Conservation (phyloP, 2,113 vertebrate genomes). For the Octodon degus region DNA sequence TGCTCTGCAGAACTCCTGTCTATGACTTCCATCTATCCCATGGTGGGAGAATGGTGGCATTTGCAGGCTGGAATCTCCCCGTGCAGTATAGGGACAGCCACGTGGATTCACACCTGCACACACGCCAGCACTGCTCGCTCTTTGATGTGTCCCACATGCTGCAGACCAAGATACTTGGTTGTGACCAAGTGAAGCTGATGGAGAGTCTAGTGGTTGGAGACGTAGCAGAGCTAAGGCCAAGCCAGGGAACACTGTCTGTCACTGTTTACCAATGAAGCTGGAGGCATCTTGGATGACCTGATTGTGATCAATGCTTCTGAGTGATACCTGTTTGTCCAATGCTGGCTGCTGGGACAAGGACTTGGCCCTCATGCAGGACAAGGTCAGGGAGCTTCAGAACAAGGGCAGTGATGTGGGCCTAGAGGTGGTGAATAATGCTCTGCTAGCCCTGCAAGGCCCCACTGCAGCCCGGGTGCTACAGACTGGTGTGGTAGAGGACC, state of each 20-base stretch:
- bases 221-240: conserved; percentile 93
- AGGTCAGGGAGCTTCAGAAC: conserved; percentile 89
- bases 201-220: conserved; percentile 96
- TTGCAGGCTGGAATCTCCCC: conserved; percentile 92
- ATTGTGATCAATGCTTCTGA: conserved; percentile 94
- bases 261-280: conserved; percentile 94
- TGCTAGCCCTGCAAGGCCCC: conserved; percentile 97
- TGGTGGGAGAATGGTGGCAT: conserved; percentile 92
- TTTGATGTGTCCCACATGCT: conserved; percentile 94
- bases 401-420: conserved; percentile 89
- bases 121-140: conserved; percentile 90
- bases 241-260: conserved; percentile 91
- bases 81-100: conserved; percentile 91
- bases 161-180: conserved; percentile 94
- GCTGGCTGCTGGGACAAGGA: conserved; percentile 96
- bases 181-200: conserved; percentile 93
- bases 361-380: conserved; percentile 93
- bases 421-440: conserved; percentile 92
- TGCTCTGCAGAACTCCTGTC: conserved; percentile 83
- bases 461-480: conserved; percentile 92
- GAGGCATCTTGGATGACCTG: conserved; percentile 96
- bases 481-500: conserved; percentile 90
- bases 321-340: conserved; percentile 95
- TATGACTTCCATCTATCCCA: conserved; percentile 89
- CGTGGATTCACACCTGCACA: conserved; percentile 91